A percentile compares a stretch with the other conserved stretches of the same genome.
These are phyloP conservation scores for Lasius platythorax DNA, from an alignment of 2,888 invertebrate genomes.

Conservation along the genomic window DNA sequence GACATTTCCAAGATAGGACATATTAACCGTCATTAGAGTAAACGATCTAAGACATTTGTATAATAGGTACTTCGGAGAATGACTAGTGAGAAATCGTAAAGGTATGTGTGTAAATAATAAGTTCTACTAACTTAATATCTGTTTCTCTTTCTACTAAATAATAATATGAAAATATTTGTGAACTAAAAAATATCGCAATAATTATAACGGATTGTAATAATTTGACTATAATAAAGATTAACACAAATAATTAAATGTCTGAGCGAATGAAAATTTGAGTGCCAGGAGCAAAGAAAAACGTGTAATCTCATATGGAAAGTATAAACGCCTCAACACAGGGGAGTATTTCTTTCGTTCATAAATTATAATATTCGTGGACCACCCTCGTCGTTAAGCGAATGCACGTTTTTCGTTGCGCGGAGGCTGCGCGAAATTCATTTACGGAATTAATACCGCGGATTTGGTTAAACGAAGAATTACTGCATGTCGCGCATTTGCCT, in stretches of 20 bases:
- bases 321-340: conserved; percentile 57
- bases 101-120: neutral
- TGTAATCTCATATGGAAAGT: conserved; percentile 53
- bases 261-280: conserved; percentile 17
- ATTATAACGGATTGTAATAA: neutral
- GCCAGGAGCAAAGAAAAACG: neutral
- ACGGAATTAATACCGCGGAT: conserved; percentile 74
- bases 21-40: conserved; percentile 58
- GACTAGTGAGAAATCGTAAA: neutral
- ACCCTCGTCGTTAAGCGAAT: conserved; percentile 40
- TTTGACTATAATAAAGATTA: neutral
- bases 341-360: conserved; percentile 56
- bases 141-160: neutral
- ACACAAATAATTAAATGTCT: neutral
- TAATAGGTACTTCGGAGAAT: neutral
- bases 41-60: conserved; percentile 61
- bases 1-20: conserved; percentile 58
- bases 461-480: conserved; percentile 73
- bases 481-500: conserved; percentile 55
- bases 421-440: conserved; percentile 71
- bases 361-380: conserved; percentile 65
- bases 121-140: neutral
- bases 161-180: neutral
- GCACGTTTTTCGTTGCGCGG: conserved; percentile 46
- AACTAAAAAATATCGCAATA: neutral